Base-by-base conservation (phyloP, 2,797 vertebrate genomes). In the Sebastes nivosus region DNA sequence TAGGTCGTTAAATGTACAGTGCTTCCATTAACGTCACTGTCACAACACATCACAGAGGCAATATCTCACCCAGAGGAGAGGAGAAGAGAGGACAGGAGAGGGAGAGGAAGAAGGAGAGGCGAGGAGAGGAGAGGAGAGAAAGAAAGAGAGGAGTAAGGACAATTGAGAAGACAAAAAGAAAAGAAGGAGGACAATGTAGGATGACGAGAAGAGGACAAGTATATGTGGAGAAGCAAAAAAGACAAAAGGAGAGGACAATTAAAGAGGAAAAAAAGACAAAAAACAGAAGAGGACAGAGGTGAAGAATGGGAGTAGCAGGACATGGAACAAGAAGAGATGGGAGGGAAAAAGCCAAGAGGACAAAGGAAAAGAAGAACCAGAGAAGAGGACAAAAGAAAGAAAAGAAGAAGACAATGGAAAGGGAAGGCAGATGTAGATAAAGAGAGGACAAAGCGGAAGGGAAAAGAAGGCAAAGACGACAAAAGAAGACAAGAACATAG, bases 1-100 rank as follows among this genome's bases (percentile, higher is more conserved):
- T 81, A 9, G 79, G 86, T 90, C 54, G 59, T 94, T 92, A 90
- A 93, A 87, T 82, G 89, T 93, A 89, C 87, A 92, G 93, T 88
- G 84, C 88, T 91, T 89, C 89, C 83, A 94, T 94, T 94, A 94
- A 90, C 79, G 75, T 93, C 86, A 87, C 88, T 93, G 94, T 94
- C 93, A 91, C 89, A 93, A 91, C 61, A 75, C 68, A 94, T 95
- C 92, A 92, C 82, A 1, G 71, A 75, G 57, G 89, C 91, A 95
- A 95, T 94, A 90, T 85, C 87, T 95, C 94, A 94, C 65, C 64
- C 4, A 2, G 46, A 75, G 73, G 74, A 72, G 24, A 12, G 32
- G 10, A n/a, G 4, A 34, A 1, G 32, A 8, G 7, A 27, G 1
- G 13, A 32, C 20, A 11, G 30, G 9, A n/a, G 5, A 32, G 12